phyloP scores from a whole-genome alignment of 2,113 vertebrate species.

The Ahaetulla prasina region DNA sequence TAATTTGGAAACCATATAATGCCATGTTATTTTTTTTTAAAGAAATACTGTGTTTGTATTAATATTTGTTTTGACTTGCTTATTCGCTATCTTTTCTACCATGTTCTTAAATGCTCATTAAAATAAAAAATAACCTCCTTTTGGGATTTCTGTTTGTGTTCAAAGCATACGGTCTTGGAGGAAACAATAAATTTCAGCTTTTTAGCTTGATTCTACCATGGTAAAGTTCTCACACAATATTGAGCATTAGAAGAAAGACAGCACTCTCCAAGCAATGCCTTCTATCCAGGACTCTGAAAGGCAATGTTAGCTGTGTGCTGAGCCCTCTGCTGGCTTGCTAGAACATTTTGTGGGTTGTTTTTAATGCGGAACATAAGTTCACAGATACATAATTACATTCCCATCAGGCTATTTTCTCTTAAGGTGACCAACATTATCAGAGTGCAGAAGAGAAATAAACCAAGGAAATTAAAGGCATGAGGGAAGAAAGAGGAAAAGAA shows the following conservation, averaged over 20 bases:
- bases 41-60: neutral
- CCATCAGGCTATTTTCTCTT: neutral
- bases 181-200: rapidly evolving
- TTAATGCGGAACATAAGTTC: neutral
- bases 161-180: neutral
- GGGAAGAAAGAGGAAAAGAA: neutral
- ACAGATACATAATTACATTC: neutral
- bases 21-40: neutral
- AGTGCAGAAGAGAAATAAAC: neutral
- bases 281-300: neutral
- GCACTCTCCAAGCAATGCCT: neutral
- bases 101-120: neutral
- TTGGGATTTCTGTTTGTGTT: neutral
- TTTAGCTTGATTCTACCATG: neutral
- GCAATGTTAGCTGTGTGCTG: neutral
- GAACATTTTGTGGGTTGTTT: neutral
- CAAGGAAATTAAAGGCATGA: neutral
- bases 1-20: neutral
- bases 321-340: constrained; percentile 24
- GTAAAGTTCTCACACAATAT: neutral
- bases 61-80: neutral
- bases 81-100: neutral
- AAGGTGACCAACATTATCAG: neutral
- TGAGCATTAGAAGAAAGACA: neutral
- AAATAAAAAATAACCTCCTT: neutral